Evolutionary conservation across 2,888 invertebrate species (phyloP).

Genomic region (Cetonia aurata): DNA sequence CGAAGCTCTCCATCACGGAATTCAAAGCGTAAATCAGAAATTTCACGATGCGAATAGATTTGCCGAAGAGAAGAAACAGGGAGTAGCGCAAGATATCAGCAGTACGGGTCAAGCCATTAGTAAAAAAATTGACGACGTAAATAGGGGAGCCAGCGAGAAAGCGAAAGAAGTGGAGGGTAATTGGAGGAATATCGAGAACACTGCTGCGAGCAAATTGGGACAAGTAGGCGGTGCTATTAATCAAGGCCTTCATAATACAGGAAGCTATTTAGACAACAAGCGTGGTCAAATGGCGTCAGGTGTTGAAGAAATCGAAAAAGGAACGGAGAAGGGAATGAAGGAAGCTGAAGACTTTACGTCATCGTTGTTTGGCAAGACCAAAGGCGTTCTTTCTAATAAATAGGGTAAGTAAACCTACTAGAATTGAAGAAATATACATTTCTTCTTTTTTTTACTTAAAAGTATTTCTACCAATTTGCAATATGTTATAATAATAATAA

Average conservation of each 20-base stretch:
- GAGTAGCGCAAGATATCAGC: slow-evolving; percentile 44
- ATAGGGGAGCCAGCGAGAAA: slow-evolving; percentile 44
- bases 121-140: slow-evolving; percentile 45
- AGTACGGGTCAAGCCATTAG: slow-evolving; percentile 52
- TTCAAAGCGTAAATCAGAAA: slow-evolving; percentile 44
- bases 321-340: slow-evolving; percentile 49
- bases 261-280: slow-evolving; percentile 51
- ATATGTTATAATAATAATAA: no score
- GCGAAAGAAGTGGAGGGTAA: slow-evolving; percentile 32
- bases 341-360: slow-evolving; percentile 49
- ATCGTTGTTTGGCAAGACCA: slow-evolving; percentile 51
- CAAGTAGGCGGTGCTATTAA: slow-evolving; percentile 48
- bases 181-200: slow-evolving; percentile 41
- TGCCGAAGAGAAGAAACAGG: slow-evolving; percentile 45
- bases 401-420: slow-evolving; percentile 41
- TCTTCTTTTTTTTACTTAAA: no score
- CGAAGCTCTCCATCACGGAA: slow-evolving; percentile 20
- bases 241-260: slow-evolving; percentile 50
- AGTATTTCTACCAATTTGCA: no score
- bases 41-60: slow-evolving; percentile 44
- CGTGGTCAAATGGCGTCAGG: slow-evolving; percentile 53
- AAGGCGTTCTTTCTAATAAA: slow-evolving; percentile 49
- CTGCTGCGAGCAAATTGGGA: slow-evolving; percentile 47
- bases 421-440: background rate
- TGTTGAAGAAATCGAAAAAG: slow-evolving; percentile 52